Base-by-base conservation (phyloP, 2,113 vertebrate species). In the Calyptomena viridis region DNA sequence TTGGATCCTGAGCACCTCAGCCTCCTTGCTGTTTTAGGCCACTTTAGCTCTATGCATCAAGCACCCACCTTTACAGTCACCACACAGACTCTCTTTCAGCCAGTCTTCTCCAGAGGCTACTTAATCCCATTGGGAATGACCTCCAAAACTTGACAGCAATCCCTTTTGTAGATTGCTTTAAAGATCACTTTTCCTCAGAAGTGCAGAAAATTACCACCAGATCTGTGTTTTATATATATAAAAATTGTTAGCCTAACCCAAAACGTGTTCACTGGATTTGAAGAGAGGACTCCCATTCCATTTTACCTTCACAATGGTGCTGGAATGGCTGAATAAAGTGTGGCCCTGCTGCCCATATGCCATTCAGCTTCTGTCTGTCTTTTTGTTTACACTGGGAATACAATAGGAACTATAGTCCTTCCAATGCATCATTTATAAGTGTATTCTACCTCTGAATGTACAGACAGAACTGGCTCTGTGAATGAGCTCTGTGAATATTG, bases 361-460 rank as follows among this genome's bases (percentile, higher is more conserved):
- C 98, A 98, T 98, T 97, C 98, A 98, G 98, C 98, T 98, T 98
- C 98, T 98, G 98, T 98, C 96, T 98, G 98, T 98, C 98, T 98
- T 98, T 99, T 98, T 99, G 99, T 99, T 99, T 99, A 99, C 98
- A 98, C 98, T 98, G 98, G 94, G 96, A 88, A 97, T 98, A 99
- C 99, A 99, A 99, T 99, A 97, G 98, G 95, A 97, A 96, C 98
- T 98, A 98, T 98, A 98, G 98, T 97, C 98, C 97, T 98, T 98
- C 98, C 98, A 98, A 98, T 98, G 97, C 98, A 98, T 99, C 98
- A 98, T 99, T 99, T 99, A 99, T 99, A 98, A 98, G 98, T 99
- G 99, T 97, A 97, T 98, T 97, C 98, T 98, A 98, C 98, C 98
- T 98, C 98, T 97, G 98, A 98, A 98, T 98, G 98, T 98, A 98